A percentile compares a stretch with the other conserved stretches of the same genome.
phyloP scores from a whole-genome alignment of 2,113 vertebrate genomes.

The Protomyctophum bolini region DNA sequence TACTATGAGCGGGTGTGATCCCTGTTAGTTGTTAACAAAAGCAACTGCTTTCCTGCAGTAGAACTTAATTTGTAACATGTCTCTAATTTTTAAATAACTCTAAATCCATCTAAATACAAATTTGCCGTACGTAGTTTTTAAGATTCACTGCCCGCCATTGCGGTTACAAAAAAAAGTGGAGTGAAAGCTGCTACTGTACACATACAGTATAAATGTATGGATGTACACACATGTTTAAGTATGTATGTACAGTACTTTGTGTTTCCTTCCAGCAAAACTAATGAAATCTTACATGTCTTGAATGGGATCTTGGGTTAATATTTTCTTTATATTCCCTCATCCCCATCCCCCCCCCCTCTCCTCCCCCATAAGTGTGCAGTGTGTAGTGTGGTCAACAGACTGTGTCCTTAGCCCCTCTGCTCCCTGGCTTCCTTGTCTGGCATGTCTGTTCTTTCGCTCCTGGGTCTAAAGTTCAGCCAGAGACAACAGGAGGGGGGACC shows the following conservation, averaged over 20 bases:
- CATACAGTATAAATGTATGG: background rate
- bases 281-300: too few relatives aligned
- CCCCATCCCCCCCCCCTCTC: background rate
- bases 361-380: background rate
- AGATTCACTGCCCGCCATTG: too few relatives aligned
- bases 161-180: too few relatives aligned
- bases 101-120: background rate
- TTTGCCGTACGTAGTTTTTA: background rate
- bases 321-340: too few relatives aligned
- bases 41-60: too few relatives aligned
- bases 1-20: too few relatives aligned
- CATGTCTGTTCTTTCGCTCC: slow-evolving; percentile 47
- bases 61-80: too few relatives aligned
- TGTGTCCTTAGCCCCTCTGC: slow-evolving; percentile 51
- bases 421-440: slow-evolving; percentile 45
- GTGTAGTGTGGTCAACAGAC: slow-evolving; percentile 45
- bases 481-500: slow-evolving; percentile 53
- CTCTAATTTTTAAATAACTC: too few relatives aligned
- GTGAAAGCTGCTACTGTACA: background rate
- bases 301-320: too few relatives aligned
- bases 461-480: slow-evolving; percentile 58
- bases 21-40: too few relatives aligned
- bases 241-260: too few relatives aligned
- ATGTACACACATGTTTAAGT: background rate
- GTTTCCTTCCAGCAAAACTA: too few relatives aligned